These are phyloP conservation scores for Autographa pulchrina DNA, from an alignment of 2,888 invertebrate species.

Conservation along the genomic window DNA sequence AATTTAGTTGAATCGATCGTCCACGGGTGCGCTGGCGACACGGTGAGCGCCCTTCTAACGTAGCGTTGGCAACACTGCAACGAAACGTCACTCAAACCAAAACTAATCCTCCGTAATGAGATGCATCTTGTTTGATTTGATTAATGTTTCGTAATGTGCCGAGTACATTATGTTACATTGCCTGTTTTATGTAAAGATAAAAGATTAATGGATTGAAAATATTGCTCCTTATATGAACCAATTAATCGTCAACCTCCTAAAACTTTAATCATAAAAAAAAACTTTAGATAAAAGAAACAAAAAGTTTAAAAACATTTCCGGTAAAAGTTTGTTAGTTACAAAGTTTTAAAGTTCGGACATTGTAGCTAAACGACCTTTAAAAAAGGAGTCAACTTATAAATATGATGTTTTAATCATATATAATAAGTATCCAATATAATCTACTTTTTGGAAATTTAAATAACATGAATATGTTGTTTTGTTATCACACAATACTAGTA, in stretches of 20 bases:
- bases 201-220: slow-evolving; percentile 15
- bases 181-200: slow-evolving; percentile 16
- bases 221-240: too few relatives aligned
- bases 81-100: slow-evolving; percentile 36
- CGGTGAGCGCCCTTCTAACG: slow-evolving; percentile 61
- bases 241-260: too few relatives aligned
- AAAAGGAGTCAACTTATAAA: neutral
- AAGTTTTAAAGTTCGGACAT: neutral
- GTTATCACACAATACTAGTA: neutral
- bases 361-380: neutral
- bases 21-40: slow-evolving; percentile 76
- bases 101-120: slow-evolving; percentile 47
- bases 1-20: slow-evolving; percentile 80
- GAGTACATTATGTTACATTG: neutral
- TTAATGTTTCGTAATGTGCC: slow-evolving; percentile 29
- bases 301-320: neutral
- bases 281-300: neutral
- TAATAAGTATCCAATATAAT: neutral
- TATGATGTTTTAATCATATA: too few relatives aligned
- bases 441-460: neutral
- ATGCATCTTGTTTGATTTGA: slow-evolving; percentile 52
- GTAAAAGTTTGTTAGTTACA: neutral
- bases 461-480: too few relatives aligned
- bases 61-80: slow-evolving; percentile 25
- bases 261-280: neutral